Evolutionary conservation across 2,888 invertebrate species (phyloP).

Genomic region (Agrenia bidenticulata): DNA sequence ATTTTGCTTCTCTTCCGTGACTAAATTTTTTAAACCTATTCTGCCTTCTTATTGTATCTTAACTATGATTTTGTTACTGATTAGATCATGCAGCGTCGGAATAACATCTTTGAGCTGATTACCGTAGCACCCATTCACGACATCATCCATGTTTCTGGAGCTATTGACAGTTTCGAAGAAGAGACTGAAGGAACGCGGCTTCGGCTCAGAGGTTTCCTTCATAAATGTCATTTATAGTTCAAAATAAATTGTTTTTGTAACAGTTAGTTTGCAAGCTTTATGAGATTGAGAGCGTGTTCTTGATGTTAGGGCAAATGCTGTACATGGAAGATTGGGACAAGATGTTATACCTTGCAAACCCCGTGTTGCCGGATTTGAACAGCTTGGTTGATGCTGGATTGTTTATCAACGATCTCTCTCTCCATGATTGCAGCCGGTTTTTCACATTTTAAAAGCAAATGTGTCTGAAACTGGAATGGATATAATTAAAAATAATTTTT

Average conservation of each 20-base stretch:
- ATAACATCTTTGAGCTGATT: conserved; percentile 93
- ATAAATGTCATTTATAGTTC: neutral
- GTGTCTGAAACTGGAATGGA: too few relatives aligned
- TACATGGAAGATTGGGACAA: conserved; percentile 97
- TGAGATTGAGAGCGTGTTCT: neutral
- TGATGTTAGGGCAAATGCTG: conserved; percentile 85
- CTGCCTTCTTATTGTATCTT: neutral
- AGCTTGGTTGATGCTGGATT: conserved; percentile 85
- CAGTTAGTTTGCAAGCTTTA: too few relatives aligned
- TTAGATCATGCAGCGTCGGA: conserved; percentile 89
- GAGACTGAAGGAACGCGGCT: conserved; percentile 27
- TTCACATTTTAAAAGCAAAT: too few relatives aligned
- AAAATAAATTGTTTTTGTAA: neutral
- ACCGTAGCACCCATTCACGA: conserved; percentile 75
- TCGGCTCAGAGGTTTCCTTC: conserved; percentile 15
- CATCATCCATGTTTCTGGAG: conserved; percentile 57
- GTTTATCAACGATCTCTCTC: conserved; percentile 96
- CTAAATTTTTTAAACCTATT: conserved; percentile 55
- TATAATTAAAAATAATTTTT: conserved; percentile 1
- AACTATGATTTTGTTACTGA: neutral
- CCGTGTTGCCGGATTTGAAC: conserved; percentile 15
- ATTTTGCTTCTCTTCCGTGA: conserved; percentile 91
- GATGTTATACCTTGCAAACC: conserved; percentile 80
- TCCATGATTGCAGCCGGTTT: conserved; percentile 96
- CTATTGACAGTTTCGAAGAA: conserved; percentile 61